Base-by-base conservation (phyloP, 2,797 vertebrate genomes). In the Tangara arthus region DNA sequence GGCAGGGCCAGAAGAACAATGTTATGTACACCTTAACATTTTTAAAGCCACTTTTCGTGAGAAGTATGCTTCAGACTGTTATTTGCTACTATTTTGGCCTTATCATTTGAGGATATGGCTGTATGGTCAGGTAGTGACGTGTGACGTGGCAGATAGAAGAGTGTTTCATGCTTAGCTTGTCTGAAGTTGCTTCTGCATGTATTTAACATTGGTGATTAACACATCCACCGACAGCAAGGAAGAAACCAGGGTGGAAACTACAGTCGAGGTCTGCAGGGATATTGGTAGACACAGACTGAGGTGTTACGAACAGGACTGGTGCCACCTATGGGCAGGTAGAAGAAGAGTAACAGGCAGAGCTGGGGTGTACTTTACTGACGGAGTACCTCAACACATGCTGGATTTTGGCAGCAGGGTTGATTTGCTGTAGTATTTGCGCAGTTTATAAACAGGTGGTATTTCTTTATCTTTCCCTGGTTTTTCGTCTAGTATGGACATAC, bases 261-360 rank as follows among this genome's bases (percentile, higher is more conserved):
- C 11, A 28, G 66, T 2, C 9, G 5, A 26, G 41, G 44, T 15
- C 37, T 7, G 13, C 71, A 55, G 77, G 52, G 24, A 18, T 15
- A 6, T 3, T 2, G 6, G 12, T 22, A 17, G 20, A 12, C 18
- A 3, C 0, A 7, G 64, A 15, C 32, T 39, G 59, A 55, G 82
- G 32, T 20, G 37, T 82, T 92, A 18, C 0, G 4, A 87, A 41
- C 78, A 65, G 3, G 89, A n/a, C 81, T 52, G 42, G 75, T 92
- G 94, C 79, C 92, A 95, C 61, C 94, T 95, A 75, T 15, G 57
- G 80, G 65, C 78, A 69, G 65, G 60, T 17, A 37, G 34, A 76
- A 82, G 68, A 57, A 37, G 15, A 44, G 18, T 3, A 39, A 24
- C 16, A 6, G 21, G 53, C 16, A 20, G 53, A 63, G 37, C n/a